Evolutionary conservation across 2,888 invertebrate species (phyloP).

Genomic region (Encarsia formosa): DNA sequence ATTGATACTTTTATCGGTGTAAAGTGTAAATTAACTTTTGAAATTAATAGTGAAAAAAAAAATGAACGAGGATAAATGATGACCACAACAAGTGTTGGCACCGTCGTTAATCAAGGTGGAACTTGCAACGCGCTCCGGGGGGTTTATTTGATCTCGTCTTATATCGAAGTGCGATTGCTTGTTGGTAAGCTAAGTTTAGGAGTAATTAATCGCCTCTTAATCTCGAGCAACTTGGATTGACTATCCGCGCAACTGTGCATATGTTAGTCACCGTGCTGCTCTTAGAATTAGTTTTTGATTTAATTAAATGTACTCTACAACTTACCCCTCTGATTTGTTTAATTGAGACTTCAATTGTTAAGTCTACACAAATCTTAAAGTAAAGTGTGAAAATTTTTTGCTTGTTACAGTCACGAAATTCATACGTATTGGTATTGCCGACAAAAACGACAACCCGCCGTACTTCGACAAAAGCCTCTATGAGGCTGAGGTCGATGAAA

Average conservation of each 20-base stretch:
- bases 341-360: too few species aligned
- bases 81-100: too few species aligned
- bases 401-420: slow-evolving; percentile 88
- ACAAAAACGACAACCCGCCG: slow-evolving; percentile 99
- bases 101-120: background rate
- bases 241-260: background rate
- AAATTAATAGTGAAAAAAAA: too few species aligned
- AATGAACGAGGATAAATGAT: too few species aligned
- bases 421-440: slow-evolving; percentile 96
- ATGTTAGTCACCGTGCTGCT: slow-evolving; percentile 1
- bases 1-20: too few species aligned
- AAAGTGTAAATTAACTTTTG: too few species aligned
- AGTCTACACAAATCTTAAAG: too few species aligned
- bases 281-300: slow-evolving; percentile 1
- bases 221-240: slow-evolving; percentile 8
- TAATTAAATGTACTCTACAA: too few species aligned
- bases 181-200: slow-evolving; percentile 4
- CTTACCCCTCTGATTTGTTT: too few species aligned
- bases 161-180: slow-evolving; percentile 13
- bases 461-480: slow-evolving; percentile 96
- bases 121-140: background rate
- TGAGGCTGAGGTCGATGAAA: slow-evolving; percentile 96
- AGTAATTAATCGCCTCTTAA: slow-evolving; percentile 19
- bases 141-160: background rate
- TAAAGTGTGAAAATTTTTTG: background rate